Evolutionary conservation across 1,140 invertebrate species (phyloP).

Genomic region (Reticulitermes speratus): DNA sequence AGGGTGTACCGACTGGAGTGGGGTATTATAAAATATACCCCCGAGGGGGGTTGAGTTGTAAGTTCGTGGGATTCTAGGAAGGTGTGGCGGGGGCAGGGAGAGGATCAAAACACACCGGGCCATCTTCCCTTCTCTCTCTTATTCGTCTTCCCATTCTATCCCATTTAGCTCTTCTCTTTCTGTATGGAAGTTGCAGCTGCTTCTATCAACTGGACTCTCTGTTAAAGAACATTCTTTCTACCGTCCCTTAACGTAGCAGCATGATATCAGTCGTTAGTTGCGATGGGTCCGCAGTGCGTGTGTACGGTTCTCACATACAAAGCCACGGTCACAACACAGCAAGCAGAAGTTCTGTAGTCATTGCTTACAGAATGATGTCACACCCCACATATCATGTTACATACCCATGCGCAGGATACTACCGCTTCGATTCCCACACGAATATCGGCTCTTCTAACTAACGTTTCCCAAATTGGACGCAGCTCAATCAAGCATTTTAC

Average conservation of each 20-base stretch:
- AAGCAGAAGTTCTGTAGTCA: neutral
- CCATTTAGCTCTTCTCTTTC: no score
- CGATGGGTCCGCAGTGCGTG: neutral
- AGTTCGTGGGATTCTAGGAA: neutral
- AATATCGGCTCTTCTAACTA: no score
- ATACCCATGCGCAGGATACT: no score
- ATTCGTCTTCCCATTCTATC: neutral
- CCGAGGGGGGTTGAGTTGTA: constrained; percentile 21
- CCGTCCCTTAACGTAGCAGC: neutral
- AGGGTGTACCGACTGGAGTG: constrained; percentile 25
- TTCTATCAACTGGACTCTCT: neutral
- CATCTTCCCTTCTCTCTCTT: constrained; percentile 10
- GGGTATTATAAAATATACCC: constrained; percentile 32
- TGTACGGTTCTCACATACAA: neutral
- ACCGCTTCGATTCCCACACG: no score
- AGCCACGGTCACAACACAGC: neutral
- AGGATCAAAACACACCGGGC: constrained; percentile 27
- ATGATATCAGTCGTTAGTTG: neutral
- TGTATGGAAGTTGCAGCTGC: neutral
- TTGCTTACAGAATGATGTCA: neutral
- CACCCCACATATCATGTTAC: no score
- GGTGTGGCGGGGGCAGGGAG: constrained; percentile 21
- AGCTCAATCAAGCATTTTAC: no score
- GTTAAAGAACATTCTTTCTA: neutral
- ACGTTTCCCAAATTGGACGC: no score